Conservation (phyloP, 2,888 invertebrate species). For the Drosophila pseudotalamancana region DNA sequence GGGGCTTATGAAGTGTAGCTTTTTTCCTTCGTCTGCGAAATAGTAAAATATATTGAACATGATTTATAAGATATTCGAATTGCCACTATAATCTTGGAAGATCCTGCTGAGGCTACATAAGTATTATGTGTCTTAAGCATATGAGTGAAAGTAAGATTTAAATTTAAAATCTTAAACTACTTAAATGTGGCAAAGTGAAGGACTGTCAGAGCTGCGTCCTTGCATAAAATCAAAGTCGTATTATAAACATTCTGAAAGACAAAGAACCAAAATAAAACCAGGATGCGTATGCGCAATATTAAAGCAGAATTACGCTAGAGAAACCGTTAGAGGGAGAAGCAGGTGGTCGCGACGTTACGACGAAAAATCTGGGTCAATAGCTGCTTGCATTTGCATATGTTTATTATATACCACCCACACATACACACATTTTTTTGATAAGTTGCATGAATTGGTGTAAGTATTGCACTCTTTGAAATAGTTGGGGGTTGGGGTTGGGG, state of each 20-base stretch:
- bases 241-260: too few species aligned
- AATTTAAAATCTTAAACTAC: constrained; percentile 23
- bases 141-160: too few species aligned
- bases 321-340: background rate
- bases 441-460: background rate
- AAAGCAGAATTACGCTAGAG: background rate
- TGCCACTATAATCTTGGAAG: too few species aligned
- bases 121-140: too few species aligned
- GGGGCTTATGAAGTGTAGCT: constrained; percentile 83
- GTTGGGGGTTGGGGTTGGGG: background rate
- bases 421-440: constrained; percentile 3
- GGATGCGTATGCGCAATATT: constrained; percentile 9
- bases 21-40: constrained; percentile 83
- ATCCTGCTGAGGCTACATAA: too few species aligned
- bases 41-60: too few species aligned
- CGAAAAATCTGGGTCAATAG: constrained; percentile 82
- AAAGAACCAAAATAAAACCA: constrained; percentile 5
- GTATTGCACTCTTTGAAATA: constrained; percentile 2
- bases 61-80: too few species aligned
- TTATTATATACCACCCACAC: constrained; percentile 49
- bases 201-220: constrained; percentile 34
- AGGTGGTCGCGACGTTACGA: constrained; percentile 11
- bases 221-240: constrained; percentile 26
- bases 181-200: constrained; percentile 34
- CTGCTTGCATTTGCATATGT: constrained; percentile 62